Base-by-base conservation (phyloP, 1,140 invertebrate genomes). In the Caenorhabditis inopinata region DNA sequence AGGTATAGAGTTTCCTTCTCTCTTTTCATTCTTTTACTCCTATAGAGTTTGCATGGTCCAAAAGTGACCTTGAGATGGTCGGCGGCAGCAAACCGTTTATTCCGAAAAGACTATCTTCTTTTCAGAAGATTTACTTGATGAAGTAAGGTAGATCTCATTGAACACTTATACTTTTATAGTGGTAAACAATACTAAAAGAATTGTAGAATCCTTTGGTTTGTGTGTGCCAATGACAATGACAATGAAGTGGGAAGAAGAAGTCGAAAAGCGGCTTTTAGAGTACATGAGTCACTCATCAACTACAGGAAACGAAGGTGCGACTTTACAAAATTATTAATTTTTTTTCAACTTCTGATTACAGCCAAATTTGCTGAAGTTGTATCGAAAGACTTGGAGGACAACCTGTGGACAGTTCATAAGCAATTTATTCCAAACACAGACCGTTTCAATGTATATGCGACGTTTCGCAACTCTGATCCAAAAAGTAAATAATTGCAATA, bases 281-380 rank as follows among this genome's bases (percentile, higher is more conserved):
- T 79, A 86, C 42, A 85, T 85, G 85, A 58, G 74, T 12, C 85
- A 86, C 35, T 84, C 85, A 12, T 86, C 85, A 1, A 85, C 85
- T 3, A 85, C 85, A 12, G 82, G 78, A 32, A 82, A 82, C n/a
- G 85, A 85, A 85, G 84, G 84, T 82, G n/a, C 21, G 78, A 42
- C 16, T 12, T n/a, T 46, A n/a, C 21, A 16, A 18, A 45, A 45
- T 23, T 14, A 38, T 16, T 14, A 45, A 14, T 12, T 2, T n/a
- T 23, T 7, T 76, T 23, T 46, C 1, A 23, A 23, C 23, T 68
- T 35, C 4, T 6, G 35, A 45, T 81, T 45, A 23, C 18, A 83
- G 81, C 46, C 3, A 14, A 76, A 29, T 74, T 85, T 25, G 85
- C 81, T 2, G 32, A 68, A 18, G 80, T 82, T 14, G 76, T 85